Base-by-base conservation (phyloP, 2,797 vertebrate genomes). In the Halcyon chelicuti region DNA sequence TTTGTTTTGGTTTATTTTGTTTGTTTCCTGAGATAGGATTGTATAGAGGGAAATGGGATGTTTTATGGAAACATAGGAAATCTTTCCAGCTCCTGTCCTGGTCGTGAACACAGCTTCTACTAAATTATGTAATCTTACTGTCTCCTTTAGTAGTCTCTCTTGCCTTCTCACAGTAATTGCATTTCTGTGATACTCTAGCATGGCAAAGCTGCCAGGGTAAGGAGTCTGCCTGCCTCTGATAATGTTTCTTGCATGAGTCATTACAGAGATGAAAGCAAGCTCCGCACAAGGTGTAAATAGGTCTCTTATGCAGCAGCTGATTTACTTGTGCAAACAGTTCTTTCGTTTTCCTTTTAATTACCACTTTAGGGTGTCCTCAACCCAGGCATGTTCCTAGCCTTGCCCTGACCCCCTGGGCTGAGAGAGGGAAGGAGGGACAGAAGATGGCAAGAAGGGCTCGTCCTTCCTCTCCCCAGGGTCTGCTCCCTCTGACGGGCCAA, bases 41-140 rank as follows among this genome's bases (percentile, higher is more conserved):
- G 83, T 96, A 88, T 94, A 73, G 95, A 92, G 88, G 96, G 96
- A 97, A 97, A 79, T 93, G 83, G 79, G 80, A 86, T 88, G 77
- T 93, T 95, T 86, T 31, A 63, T 81, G 88, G 93, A 93, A 95
- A 96, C 54, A 33, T 68, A 68, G 85, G 86, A 94, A 94, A 81
- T 52, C 90, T 96, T 92, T 90, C 73, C 85, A 94, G 74, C 85
- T 92, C 79, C 49, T 86, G 39, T 94, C 82, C 73, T 93, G 66
- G 44, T 86, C 33, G 2, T 44, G 88, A 75, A 22, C 52, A 49
- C 51, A 33, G 88, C 71, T 84, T 73, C 89, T 88, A 42, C 71
- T 61, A 29, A 33, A 51, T 93, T 62, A 54, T 42, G 44, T 63
- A 26, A 60, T 9, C 63, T 33, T 52, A 9, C 58, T 84, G 60